Evolutionary conservation across 2,888 invertebrate genomes (phyloP), one percentile per base, ranked within the genome.

Genomic region (Leptura quadrifasciata): DNA sequence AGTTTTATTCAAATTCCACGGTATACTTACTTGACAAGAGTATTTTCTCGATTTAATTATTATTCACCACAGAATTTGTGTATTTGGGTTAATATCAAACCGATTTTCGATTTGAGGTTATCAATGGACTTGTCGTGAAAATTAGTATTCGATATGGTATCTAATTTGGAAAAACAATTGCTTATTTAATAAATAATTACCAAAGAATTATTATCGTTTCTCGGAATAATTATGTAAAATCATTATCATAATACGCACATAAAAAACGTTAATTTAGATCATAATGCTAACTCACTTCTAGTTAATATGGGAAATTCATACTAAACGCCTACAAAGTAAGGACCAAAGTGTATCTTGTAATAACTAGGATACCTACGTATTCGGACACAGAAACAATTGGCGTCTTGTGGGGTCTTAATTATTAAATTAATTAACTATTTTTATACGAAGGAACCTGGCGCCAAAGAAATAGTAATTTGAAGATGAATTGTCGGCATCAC

Each of bases 381-480:
- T 57, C 57, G 57, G 12, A 57, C 8, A 20, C 21, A 57, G 20
- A 57, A 57, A 57, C 57, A 47, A 47, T 57, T 57, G 57, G 9
- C 57, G 10, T 57, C 57, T 57, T 57, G 57, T 57, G 57, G 57
- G 57, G 57, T 57, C 57, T 18, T 57, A 57, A 57, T 57, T 57
- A 47, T 57, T 57, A 57, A 57, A 20, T 57, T 57, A 57, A 57
- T 57, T 57, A 57, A 57, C 57, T 57, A 57, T 57, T 57, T 57
- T 57, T 20, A 57, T 57, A 21, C 21, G 6, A 18, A 18, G 10
- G 20, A 57, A 12, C 20, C 12, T 21, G 57, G 57, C 57, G 57
- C 57, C 57, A 21, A 57, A 20, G 57, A 57, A 57, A 18, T 57
- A 57, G 6, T 57, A 57, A 57, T 57, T 18, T 15, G 21, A 57